Conservation (phyloP, 1,140 invertebrate genomes). For the Heliconius himera region DNA sequence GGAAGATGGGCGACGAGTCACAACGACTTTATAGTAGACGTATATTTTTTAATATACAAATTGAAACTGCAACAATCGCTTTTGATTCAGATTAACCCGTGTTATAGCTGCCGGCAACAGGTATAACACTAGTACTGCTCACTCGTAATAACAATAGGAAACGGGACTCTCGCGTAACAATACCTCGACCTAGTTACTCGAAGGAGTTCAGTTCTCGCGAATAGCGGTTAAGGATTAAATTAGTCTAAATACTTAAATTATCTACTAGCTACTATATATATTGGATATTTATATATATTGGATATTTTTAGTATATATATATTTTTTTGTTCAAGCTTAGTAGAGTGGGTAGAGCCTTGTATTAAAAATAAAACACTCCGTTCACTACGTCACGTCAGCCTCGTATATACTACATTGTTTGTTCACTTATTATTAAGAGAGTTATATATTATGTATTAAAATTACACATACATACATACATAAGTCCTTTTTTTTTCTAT, state of each 20-base stretch:
- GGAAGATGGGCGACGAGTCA: neutral
- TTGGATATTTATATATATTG: too few species aligned
- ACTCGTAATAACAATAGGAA: slow-evolving; percentile 12
- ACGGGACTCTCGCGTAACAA: slow-evolving; percentile 8
- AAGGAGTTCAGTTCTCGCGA: neutral
- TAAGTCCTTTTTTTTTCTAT: too few species aligned
- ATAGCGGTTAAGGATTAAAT: slow-evolving; percentile 5
- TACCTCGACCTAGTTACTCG: slow-evolving; percentile 8
- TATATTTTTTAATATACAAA: neutral
- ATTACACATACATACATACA: too few species aligned
- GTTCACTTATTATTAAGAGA: too few species aligned
- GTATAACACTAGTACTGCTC: neutral
- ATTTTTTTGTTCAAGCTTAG: too few species aligned
- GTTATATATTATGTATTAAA: neutral
- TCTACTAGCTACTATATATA: too few species aligned
- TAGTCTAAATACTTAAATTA: neutral
- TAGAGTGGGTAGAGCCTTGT: too few species aligned
- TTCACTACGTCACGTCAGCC: too few species aligned
- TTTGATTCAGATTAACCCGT: neutral
- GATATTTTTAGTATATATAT: too few species aligned
- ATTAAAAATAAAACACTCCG: too few species aligned
- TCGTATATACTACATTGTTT: too few species aligned
- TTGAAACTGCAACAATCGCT: neutral
- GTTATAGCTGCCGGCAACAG: neutral
- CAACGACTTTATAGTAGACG: too few species aligned